Base-by-base conservation (phyloP, 2,888 invertebrate species). In the Drosophila infuscata region DNA sequence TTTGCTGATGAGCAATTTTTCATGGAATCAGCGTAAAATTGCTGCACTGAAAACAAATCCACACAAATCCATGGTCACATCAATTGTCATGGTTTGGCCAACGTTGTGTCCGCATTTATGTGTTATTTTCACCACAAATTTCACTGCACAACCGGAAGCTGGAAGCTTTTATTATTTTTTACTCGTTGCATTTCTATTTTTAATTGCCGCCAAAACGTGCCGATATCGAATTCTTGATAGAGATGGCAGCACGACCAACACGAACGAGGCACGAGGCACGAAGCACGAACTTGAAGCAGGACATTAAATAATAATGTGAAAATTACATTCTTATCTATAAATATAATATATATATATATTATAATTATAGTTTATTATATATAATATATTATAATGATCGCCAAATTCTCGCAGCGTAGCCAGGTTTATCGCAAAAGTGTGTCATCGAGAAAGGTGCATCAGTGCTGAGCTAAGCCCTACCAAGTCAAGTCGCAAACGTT, bases 11-110 rank as follows among this genome's bases (percentile, higher is more conserved):
- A 64, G 57, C 73, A 38, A 65, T 48, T 69, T 80, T 82, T 65
- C 48, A 51, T 64, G 69, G 72, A 70, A 74, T 88, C 88, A 84
- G 88, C 88, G 81, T 64, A 71, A 88, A 84, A 83, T 76, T 76
- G 70, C 33, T 85, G 81, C 83, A 84, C 76, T 69, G 71, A 63
- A 74, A 72, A 88, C 52, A 82, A 65, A 69, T 72, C 38, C 52
- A 20, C 20, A 36, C 54, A 25, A 35, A 36, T 12, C 8, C 2
- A 30, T 17, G 15, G 38, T 41, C 33, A 12, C 33, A 12, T 20
- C 38, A 70, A 41, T 11, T 52, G 30, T 36, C 20, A 30, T 52
- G 20, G 20, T 30, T 15, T 30, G 25, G 25, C 33, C 46, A 32
- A 20, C 7, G 17, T 36, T 33, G 61, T 64, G 57, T 79, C 69